These are phyloP conservation scores for Oscheius sp. DNA, from an alignment of 2,888 invertebrate genomes.

Conservation along the genomic window DNA sequence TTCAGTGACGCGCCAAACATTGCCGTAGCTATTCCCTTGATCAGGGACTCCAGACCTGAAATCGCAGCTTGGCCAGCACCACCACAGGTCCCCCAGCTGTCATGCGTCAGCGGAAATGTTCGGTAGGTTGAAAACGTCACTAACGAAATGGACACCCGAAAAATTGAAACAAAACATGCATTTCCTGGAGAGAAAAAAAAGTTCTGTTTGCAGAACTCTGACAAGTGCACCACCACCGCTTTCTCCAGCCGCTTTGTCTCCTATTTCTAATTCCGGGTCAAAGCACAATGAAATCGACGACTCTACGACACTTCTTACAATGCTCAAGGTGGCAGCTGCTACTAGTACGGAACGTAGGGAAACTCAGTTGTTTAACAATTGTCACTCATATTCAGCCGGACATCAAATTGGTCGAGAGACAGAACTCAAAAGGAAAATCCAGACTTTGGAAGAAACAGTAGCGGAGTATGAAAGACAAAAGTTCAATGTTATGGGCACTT, in stretches of 20 bases:
- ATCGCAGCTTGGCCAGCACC: slow-evolving; percentile 69
- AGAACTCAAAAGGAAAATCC: slow-evolving; percentile 68
- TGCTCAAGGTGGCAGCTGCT: slow-evolving; percentile 52
- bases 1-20: slow-evolving; percentile 24
- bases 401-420: slow-evolving; percentile 55
- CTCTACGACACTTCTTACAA: slow-evolving; percentile 41
- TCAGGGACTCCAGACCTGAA: slow-evolving; percentile 62
- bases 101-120: slow-evolving; percentile 44
- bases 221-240: slow-evolving; percentile 36
- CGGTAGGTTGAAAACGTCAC: slow-evolving; percentile 27
- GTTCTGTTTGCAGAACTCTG: slow-evolving; percentile 1
- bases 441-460: slow-evolving; percentile 69
- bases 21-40: slow-evolving; percentile 42
- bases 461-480: slow-evolving; percentile 70
- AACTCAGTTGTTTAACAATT: not conserved
- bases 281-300: slow-evolving; percentile 35
- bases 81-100: slow-evolving; percentile 43
- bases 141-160: too few species aligned
- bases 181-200: not conserved
- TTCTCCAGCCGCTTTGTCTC: slow-evolving; percentile 45
- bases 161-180: not conserved
- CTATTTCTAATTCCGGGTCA: slow-evolving; percentile 29
- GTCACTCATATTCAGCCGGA: not conserved
- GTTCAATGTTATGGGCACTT: slow-evolving; percentile 70
- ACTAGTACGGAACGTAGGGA: slow-evolving; percentile 30